Evolutionary conservation across 2,113 vertebrate genomes (phyloP), one percentile per base, ranked within the genome.

Genomic region (Mesocricetus auratus): DNA sequence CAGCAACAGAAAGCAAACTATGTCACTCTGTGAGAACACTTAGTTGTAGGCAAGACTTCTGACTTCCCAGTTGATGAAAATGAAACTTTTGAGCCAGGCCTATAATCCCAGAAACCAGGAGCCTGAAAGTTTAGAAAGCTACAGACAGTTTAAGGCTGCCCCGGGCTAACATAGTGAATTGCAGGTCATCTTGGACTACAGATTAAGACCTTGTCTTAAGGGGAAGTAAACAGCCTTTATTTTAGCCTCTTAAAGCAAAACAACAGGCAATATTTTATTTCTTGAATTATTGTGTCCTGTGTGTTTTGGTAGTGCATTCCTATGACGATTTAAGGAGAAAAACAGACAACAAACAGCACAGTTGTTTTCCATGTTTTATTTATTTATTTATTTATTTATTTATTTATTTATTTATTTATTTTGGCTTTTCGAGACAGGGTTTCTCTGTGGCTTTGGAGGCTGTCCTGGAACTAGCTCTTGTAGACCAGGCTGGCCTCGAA

Each of bases 1-100:
- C 33, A 56, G 78, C 33, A 12, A 36, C 5, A 56, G 50, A n/a
- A 81, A 56, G 50, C 78, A 3, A 81, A 53, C 17, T 33, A 33
- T 5, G 47, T 12, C 50, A 10, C 73, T 36, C 62, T 81, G 39
- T 69, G 50, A 89, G 31, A 78, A 56, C 31, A 62, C 22, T 42
- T n/a, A 77, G 47, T 42, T 78, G 26, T 31, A 90, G 53, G 13
- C 45, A 96, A 39, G 90, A 83, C 58, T 79, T 9, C 85, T 75
- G 31, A 58, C 53, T 87, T 90, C 50, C 29, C 81, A 92, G 90
- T 68, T 90, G 42, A 90, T 53, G 19, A 89, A 86, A 90, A 88
- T 16, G 11, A 60, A 75, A 26, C 85, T 75, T 87, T 69, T 86
- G 21, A 71, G 36, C 45, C 45, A 22, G 81, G 81, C n/a, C 58